Base-by-base conservation (phyloP, 2,797 vertebrate species). In the Sarcophilus harrisii region DNA sequence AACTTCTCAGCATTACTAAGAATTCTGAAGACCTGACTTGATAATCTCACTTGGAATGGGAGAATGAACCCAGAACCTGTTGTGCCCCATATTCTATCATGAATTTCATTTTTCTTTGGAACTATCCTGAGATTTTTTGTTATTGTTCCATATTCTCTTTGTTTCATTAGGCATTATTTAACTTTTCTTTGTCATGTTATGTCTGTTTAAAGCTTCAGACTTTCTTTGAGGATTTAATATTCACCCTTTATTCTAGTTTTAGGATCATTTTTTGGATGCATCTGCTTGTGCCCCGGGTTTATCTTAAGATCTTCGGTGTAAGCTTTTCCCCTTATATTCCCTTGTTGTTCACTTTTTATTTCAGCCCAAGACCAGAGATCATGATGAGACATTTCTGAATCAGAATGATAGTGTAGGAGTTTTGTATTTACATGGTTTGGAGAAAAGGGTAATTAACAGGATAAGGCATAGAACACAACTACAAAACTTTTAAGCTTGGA, bases 391-490 rank as follows among this genome's bases (percentile, higher is more conserved):
- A 90, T 95, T 91, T 97, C 73, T 93, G 91, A 94, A 59, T 57
- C 38, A 96, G 55, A 45, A 95, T 91, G 95, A 94, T 87, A n/a
- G 0, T 10, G 60, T 32, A 16, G 66, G 28, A 91, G 52, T 94
- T 92, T 94, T 4, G 11, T 90, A 94, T 93, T 93, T 93, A 94
- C 91, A 58, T 95, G 73, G 58, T 66, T 93, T 96, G 62, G 58
- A 95, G 58, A 92, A 13, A 92, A 27, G 28, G 92, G 24, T 94
- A 94, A 91, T 90, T 91, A 95, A 81, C 90, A 32, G 94, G 57
- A 92, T 96, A 96, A 96, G 93, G 55, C 3, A 21, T 62, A 94
- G 93, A 58, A 96, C 58, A 90, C 54, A 81, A 96, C 57, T 94
- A 8, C 81, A 93, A 59, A 94, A 90, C 49, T 90, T 81, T 93